Conservation (phyloP, 2,113 vertebrate genomes). For the Hippopotamus amphibius region DNA sequence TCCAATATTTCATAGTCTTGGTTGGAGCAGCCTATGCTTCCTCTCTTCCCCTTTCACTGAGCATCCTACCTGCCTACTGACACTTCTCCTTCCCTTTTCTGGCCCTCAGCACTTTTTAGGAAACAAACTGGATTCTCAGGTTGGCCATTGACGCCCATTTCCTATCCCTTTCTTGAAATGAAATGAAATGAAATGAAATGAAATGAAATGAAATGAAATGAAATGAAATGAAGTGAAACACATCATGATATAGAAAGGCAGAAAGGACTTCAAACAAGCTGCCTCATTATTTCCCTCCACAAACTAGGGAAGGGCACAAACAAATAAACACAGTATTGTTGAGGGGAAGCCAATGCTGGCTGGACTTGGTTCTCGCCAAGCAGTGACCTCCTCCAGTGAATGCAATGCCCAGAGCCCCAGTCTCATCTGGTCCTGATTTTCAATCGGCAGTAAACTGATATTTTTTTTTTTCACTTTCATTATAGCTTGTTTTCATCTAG, state of each 20-base stretch:
- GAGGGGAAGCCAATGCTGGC: conserved; percentile 63
- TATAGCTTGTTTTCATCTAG: conserved; percentile 86
- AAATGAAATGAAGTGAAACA: conserved; percentile 73
- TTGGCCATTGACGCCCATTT: neutral
- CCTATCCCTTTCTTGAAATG: conserved; percentile 31
- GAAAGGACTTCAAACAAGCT: conserved; percentile 81
- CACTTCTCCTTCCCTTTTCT: neutral
- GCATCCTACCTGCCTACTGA: neutral
- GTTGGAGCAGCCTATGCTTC: neutral
- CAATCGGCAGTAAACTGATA: conserved; percentile 82
- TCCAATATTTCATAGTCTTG: neutral
- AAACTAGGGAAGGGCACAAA: conserved; percentile 77
- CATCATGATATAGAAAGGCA: conserved; percentile 69
- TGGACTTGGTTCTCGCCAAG: conserved; percentile 77
- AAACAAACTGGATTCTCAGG: conserved; percentile 31
- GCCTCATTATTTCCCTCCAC: conserved; percentile 80
- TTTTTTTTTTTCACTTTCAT: conserved; percentile 79
- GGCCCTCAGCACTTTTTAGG: conserved; percentile 24
- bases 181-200: conserved; percentile 70
- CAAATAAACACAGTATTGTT: conserved; percentile 75
- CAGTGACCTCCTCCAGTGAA: conserved; percentile 81
- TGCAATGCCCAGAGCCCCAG: conserved; percentile 82
- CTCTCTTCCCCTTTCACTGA: neutral
- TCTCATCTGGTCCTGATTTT: conserved; percentile 88
- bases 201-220: conserved; percentile 69